phyloP scores from a whole-genome alignment of 1,140 invertebrate genomes.

The Drosophila prosaltans region DNA sequence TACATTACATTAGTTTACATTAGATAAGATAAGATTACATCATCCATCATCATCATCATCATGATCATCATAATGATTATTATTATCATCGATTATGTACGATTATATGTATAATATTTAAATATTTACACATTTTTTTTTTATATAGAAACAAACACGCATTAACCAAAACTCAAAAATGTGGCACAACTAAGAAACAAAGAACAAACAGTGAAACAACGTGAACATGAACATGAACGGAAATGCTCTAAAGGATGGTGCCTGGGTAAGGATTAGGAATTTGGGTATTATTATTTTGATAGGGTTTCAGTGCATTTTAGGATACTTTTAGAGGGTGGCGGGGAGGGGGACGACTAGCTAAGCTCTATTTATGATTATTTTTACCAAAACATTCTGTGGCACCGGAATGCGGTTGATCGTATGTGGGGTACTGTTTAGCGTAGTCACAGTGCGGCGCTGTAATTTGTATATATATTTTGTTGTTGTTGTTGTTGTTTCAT shows the following conservation, averaged over 20 bases:
- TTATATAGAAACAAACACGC: slow-evolving; percentile 35
- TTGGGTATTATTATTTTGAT: background rate
- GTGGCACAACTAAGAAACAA: slow-evolving; percentile 36
- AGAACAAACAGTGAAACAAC: slow-evolving; percentile 16
- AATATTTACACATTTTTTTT: slow-evolving; percentile 19
- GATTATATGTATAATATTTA: background rate
- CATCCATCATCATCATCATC: background rate
- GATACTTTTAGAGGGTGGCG: slow-evolving; percentile 16
- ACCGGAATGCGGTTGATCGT: slow-evolving; percentile 83
- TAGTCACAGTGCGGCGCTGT: slow-evolving; percentile 83
- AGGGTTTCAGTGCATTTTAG: background rate
- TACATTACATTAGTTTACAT: slow-evolving; percentile 7
- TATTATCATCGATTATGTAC: slow-evolving; percentile 1
- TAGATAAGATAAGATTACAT: background rate
- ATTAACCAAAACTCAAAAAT: slow-evolving; percentile 36
- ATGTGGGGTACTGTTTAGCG: slow-evolving; percentile 83
- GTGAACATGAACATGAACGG: slow-evolving; percentile 3
- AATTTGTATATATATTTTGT: slow-evolving; percentile 69
- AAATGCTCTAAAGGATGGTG: background rate
- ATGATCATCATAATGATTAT: background rate
- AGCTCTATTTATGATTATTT: slow-evolving; percentile 74
- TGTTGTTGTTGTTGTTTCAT: slow-evolving; percentile 47
- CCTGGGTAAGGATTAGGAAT: background rate
- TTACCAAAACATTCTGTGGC: slow-evolving; percentile 83
- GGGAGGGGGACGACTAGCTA: slow-evolving; percentile 23